Percentiles rank a stretch among this genome's conserved stretches.
These are phyloP conservation scores for Acridotheres tristis DNA, from an alignment of 2,797 vertebrate species.

Conservation along the genomic window DNA sequence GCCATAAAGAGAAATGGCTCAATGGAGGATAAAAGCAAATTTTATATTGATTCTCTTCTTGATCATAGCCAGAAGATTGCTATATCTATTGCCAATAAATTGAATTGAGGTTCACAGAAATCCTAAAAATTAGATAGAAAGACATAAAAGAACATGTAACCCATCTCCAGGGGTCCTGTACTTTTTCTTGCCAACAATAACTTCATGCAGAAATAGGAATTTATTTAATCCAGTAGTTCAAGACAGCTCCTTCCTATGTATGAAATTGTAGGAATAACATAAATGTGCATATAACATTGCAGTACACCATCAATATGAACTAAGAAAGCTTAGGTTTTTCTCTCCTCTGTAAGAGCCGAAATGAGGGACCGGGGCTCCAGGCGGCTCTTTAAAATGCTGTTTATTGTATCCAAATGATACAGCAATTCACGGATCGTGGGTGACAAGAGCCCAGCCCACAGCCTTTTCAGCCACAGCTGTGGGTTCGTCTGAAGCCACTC, in stretches of 20 bases:
- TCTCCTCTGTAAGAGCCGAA: neutral
- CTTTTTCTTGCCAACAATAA: constrained; percentile 21
- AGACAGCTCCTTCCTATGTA: neutral
- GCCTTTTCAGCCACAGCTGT: too few relatives aligned
- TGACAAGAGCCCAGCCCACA: too few relatives aligned
- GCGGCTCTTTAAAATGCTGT: too few relatives aligned
- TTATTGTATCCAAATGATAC: too few relatives aligned
- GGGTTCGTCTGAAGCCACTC: too few relatives aligned
- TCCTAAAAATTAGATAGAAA: constrained; percentile 27
- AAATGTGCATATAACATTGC: neutral
- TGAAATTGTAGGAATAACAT: neutral
- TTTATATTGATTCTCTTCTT: constrained; percentile 35
- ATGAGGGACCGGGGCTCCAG: too few relatives aligned
- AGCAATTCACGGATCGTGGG: too few relatives aligned
- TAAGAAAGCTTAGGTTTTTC: neutral
- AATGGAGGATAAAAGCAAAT: constrained; percentile 44
- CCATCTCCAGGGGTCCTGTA: neutral
- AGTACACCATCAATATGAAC: neutral
- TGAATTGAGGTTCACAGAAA: constrained; percentile 16
- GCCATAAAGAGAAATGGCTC: constrained; percentile 1
- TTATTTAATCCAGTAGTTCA: constrained; percentile 19
- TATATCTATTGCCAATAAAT: constrained; percentile 19
- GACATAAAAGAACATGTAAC: neutral
- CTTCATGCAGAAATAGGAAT: constrained; percentile 27
- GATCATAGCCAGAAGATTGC: constrained; percentile 14